phyloP scores from a whole-genome alignment of 2,888 invertebrate genomes.

The Coelinius sp. region DNA sequence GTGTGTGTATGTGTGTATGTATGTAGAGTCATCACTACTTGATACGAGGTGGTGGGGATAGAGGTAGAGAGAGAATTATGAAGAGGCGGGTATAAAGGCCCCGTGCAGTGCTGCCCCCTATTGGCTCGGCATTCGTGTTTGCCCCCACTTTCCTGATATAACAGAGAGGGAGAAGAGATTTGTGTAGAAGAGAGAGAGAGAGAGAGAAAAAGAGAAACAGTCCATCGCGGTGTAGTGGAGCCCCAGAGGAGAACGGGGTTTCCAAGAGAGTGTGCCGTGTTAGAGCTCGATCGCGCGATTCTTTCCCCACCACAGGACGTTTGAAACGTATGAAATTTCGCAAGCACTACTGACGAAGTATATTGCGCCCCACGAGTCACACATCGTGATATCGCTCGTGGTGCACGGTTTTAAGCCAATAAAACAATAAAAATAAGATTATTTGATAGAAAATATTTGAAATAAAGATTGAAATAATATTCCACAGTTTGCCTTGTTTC shows the following conservation, averaged over 20 bases:
- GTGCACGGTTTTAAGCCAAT: constrained; percentile 20
- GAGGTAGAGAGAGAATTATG: constrained; percentile 8
- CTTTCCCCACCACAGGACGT: constrained; percentile 30
- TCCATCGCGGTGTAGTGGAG: constrained; percentile 5
- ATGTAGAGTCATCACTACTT: constrained; percentile 16
- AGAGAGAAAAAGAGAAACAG: background rate
- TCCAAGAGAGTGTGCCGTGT: constrained; percentile 30
- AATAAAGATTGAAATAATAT: background rate
- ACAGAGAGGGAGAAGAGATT: background rate
- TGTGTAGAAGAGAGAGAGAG: background rate
- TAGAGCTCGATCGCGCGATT: constrained; percentile 41
- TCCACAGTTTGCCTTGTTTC: background rate
- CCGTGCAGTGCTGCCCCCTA: constrained; percentile 62
- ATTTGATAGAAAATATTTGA: background rate
- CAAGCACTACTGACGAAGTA: constrained; percentile 38
- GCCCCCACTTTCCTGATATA: background rate
- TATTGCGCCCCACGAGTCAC: constrained; percentile 39
- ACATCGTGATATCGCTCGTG: constrained; percentile 31
- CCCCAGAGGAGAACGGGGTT: constrained; percentile 27
- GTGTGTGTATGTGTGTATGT: constrained; percentile 29
- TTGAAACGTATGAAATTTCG: constrained; percentile 40
- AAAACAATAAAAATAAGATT: background rate
- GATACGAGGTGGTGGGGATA: constrained; percentile 13
- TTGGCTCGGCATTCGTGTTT: constrained; percentile 44
- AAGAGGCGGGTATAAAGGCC: constrained; percentile 46